Base-by-base conservation (phyloP, 2,888 invertebrate genomes). In the Nymphalis urticae region DNA sequence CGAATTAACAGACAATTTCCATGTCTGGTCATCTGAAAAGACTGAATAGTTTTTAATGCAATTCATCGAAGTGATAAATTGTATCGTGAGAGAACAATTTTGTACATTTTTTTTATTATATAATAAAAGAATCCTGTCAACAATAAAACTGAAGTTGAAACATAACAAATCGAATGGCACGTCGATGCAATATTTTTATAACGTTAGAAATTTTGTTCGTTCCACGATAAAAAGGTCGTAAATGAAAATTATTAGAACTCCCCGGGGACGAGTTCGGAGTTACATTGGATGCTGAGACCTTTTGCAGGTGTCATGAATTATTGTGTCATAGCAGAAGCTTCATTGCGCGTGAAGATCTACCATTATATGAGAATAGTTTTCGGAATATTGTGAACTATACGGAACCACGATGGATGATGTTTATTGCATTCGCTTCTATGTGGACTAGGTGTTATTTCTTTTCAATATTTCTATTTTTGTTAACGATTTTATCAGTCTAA, bases 171-270 rank as follows among this genome's bases (percentile, higher is more conserved):
- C 27, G 51, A 68, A 71, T 72, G 81, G 80, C 89, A 89, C 89
- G 88, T 89, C 72, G 74, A 77, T 61, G 80, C 86, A 78, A 89
- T 90, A 89, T 88, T 85, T 88, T 84, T 82, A 84, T 85, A 80
- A 80, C 78, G 54, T 84, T 86, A 79, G 78, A 81, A 82, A 85
- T 83, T 84, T 85, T 81, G 82, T 82, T 81, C 80, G 72, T 79
- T 42, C 82, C 60, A 50, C 61, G 69, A 56, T 58, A 58, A 72
- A 73, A 77, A 75, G 75, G 75, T 75, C 85, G 85, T 85, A 85
- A 85, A 85, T 86, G 88, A 83, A 89, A 90, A 89, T 88, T 89
- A 88, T 89, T 86, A 85, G 77, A 71, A 79, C 80, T 76, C 84
- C 85, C 87, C 85, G 70, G 75, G 80, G 85, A 80, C 68, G 60